Conservation (phyloP, 2,888 invertebrate genomes). For the Ectemnius continuus region DNA sequence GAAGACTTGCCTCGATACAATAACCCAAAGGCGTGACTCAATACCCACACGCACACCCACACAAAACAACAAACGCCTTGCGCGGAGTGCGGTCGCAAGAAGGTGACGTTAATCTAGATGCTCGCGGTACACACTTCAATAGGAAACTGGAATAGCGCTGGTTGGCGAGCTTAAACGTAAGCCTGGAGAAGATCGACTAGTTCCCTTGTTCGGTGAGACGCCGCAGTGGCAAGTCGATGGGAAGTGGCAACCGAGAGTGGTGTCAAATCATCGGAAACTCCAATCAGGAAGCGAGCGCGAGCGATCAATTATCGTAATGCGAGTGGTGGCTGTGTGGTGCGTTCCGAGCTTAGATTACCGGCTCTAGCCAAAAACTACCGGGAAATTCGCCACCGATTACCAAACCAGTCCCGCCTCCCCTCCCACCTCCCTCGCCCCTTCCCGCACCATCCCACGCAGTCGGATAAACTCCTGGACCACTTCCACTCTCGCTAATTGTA, state of each 20-base stretch:
- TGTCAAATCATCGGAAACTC: slow-evolving; percentile 69
- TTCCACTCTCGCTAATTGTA: too few relatives aligned
- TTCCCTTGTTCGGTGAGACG: slow-evolving; percentile 38
- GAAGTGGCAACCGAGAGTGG: slow-evolving; percentile 20
- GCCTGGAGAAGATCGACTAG: slow-evolving; percentile 58
- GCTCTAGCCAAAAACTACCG: too few relatives aligned
- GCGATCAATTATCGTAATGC: slow-evolving; percentile 67
- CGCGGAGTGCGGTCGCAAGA: slow-evolving; percentile 21
- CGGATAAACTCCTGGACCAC: too few relatives aligned
- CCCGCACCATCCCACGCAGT: too few relatives aligned
- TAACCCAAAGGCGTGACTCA: too few relatives aligned
- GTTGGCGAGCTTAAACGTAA: slow-evolving; percentile 55
- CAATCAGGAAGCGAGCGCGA: slow-evolving; percentile 62
- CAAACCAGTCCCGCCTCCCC: too few relatives aligned
- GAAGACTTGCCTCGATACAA: too few relatives aligned
- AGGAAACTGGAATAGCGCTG: slow-evolving; percentile 37
- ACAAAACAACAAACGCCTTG: slow-evolving; percentile 2
- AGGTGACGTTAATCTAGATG: slow-evolving; percentile 61
- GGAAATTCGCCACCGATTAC: too few relatives aligned
- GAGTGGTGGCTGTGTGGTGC: not conserved
- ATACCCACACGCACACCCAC: too few relatives aligned
- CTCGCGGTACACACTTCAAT: slow-evolving; percentile 55
- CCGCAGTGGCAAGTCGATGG: not conserved
- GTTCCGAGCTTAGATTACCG: slow-evolving; percentile 11
- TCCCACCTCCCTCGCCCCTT: not conserved